Evolutionary conservation across 1,140 invertebrate genomes (phyloP).

Genomic region (Ephestia elutella): DNA sequence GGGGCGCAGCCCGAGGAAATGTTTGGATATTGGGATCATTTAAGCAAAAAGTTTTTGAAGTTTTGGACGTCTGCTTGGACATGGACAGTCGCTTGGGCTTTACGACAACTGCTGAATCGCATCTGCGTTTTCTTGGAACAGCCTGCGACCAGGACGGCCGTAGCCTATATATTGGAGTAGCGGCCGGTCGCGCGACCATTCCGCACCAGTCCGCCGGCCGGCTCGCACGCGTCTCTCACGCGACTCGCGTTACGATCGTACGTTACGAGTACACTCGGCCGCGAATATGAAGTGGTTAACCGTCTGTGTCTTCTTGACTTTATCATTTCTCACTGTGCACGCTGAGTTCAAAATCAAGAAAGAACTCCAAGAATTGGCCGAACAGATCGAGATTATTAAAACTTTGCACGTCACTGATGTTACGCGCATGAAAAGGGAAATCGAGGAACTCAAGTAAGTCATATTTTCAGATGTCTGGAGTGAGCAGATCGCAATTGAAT

Average conservation of each 20-base stretch:
- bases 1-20: too few species aligned
- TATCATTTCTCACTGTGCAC: slow-evolving; percentile 31
- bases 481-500: background rate
- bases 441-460: slow-evolving; percentile 57
- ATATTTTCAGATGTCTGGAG: background rate
- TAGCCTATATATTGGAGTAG: slow-evolving; percentile 34
- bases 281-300: slow-evolving; percentile 45
- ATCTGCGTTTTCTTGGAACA: slow-evolving; percentile 43
- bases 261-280: slow-evolving; percentile 2
- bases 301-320: slow-evolving; percentile 33
- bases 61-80: too few species aligned
- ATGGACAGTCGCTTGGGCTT: slow-evolving; percentile 19
- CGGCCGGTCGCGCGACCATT: slow-evolving; percentile 30
- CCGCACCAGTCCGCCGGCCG: slow-evolving; percentile 26
- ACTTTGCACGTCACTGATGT: slow-evolving; percentile 38
- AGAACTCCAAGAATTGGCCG: slow-evolving; percentile 40
- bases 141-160: slow-evolving; percentile 19
- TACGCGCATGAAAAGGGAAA: slow-evolving; percentile 42
- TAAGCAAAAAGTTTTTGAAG: too few species aligned
- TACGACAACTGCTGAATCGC: slow-evolving; percentile 60
- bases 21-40: too few species aligned
- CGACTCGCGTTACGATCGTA: slow-evolving; percentile 16
- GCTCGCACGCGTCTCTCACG: slow-evolving; percentile 14
- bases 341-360: slow-evolving; percentile 40
- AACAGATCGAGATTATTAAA: slow-evolving; percentile 49